A percentile compares a stretch with the other conserved stretches of the same genome.
Evolutionary conservation across 2,888 invertebrate genomes (phyloP).

Genomic region (Phymatocera aterrima): DNA sequence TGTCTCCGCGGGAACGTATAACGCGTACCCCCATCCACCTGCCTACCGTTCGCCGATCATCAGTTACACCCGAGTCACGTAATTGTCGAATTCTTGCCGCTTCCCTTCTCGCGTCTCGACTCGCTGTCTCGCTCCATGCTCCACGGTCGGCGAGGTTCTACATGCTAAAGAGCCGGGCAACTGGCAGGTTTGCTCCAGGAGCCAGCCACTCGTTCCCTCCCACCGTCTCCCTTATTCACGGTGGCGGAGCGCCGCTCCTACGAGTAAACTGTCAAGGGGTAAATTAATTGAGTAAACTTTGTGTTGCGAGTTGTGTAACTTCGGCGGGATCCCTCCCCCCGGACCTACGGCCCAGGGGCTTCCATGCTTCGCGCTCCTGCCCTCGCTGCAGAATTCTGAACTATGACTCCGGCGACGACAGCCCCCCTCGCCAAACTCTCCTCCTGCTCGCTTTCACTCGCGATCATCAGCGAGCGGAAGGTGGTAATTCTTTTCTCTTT

Average conservation of each 20-base stretch:
- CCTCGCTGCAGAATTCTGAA: neutral
- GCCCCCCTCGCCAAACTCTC: too few species aligned
- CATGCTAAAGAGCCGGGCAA: conserved; percentile 30
- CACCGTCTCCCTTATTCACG: conserved; percentile 27
- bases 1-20: conserved; percentile 58
- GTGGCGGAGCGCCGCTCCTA: neutral
- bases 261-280: conserved; percentile 41
- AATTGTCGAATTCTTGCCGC: conserved; percentile 70
- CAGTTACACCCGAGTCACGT: conserved; percentile 71
- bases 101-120: conserved; percentile 50
- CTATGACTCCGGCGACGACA: too few species aligned
- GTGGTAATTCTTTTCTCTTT: neutral
- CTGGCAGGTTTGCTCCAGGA: conserved; percentile 43
- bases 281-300: conserved; percentile 46
- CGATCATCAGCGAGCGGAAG: too few species aligned
- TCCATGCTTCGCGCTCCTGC: neutral
- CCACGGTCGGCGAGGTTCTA: neutral
- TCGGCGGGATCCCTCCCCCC: conserved; percentile 19
- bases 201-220: conserved; percentile 17
- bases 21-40: conserved; percentile 4
- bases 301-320: conserved; percentile 33
- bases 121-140: conserved; percentile 36
- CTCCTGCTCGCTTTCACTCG: too few species aligned
- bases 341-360: too few species aligned
- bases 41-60: conserved; percentile 66